A percentile compares a stretch with the other conserved stretches of the same genome.
Evolutionary conservation across 2,113 vertebrate genomes (phyloP).

Genomic region (Pteropus alecto): DNA sequence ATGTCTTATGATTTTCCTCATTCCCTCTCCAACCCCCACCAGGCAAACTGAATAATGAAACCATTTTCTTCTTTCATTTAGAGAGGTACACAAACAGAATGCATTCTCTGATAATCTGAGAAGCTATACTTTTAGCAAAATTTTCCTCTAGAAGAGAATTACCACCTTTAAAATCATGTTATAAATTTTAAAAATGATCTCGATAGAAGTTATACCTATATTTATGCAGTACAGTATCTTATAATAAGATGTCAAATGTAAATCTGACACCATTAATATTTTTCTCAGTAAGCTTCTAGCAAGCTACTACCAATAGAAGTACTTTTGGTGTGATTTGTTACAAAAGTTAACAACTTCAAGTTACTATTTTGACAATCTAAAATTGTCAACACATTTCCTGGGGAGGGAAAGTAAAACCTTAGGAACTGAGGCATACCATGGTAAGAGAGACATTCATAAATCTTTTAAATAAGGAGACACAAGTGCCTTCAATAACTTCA

Average conservation of each 20-base stretch:
- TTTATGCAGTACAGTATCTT: background rate
- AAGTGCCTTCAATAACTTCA: constrained; percentile 66
- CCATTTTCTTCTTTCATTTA: constrained; percentile 27
- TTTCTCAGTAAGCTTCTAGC: constrained; percentile 29
- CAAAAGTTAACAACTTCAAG: constrained; percentile 30
- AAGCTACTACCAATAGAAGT: constrained; percentile 29
- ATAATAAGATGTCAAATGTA: background rate
- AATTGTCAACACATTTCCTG: constrained; percentile 24
- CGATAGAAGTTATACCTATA: background rate
- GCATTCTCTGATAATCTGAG: background rate
- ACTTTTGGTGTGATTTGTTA: constrained; percentile 25
- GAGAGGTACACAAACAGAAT: constrained; percentile 19
- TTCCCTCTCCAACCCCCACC: background rate
- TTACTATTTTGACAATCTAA: constrained; percentile 39
- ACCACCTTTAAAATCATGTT: constrained; percentile 39
- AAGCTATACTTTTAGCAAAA: background rate
- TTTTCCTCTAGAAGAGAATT: background rate
- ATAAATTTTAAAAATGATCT: background rate
- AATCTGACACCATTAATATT: constrained; percentile 48
- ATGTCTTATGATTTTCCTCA: constrained; percentile 45
- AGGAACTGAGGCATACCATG: background rate
- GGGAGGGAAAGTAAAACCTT: constrained; percentile 34
- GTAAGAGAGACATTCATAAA: background rate
- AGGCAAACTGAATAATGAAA: constrained; percentile 18
- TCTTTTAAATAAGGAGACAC: constrained; percentile 46